Percentiles rank a stretch among this genome's conserved stretches.
These are phyloP conservation scores for Oithona nana DNA, from an alignment of 2,888 invertebrate genomes.

Conservation along the genomic window DNA sequence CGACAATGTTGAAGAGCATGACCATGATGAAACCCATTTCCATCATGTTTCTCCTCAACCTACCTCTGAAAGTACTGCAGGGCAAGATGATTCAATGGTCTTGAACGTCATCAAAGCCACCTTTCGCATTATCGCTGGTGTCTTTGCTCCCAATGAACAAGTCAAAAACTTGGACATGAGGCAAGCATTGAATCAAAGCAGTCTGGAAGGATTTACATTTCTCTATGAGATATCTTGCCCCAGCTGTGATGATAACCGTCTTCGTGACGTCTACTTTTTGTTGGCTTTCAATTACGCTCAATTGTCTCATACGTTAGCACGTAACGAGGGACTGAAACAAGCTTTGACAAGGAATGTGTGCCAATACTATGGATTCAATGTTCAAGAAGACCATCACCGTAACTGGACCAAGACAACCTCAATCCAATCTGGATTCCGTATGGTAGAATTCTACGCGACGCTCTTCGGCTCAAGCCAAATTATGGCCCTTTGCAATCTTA, in stretches of 20 bases:
- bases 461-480: constrained; percentile 6
- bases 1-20: constrained; percentile 35
- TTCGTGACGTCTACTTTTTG: constrained; percentile 3
- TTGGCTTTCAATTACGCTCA: neutral
- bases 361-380: neutral
- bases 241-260: neutral
- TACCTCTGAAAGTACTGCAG: neutral
- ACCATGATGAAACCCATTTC: constrained; percentile 19
- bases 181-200: neutral
- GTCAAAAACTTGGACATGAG: neutral
- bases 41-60: neutral
- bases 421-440: neutral
- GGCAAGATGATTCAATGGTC: neutral
- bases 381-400: neutral
- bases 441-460: neutral
- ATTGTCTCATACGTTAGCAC: neutral
- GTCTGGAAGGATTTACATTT: neutral
- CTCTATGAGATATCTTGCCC: constrained; percentile 1
- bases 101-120: neutral
- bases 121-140: neutral
- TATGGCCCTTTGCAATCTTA: constrained; percentile 12
- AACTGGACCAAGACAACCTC: too few relatives aligned
- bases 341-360: neutral
- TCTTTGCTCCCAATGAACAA: neutral
- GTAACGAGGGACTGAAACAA: neutral